These are phyloP conservation scores for Ennomos fuscantarius DNA, from an alignment of 2,888 invertebrate species.

Conservation along the genomic window DNA sequence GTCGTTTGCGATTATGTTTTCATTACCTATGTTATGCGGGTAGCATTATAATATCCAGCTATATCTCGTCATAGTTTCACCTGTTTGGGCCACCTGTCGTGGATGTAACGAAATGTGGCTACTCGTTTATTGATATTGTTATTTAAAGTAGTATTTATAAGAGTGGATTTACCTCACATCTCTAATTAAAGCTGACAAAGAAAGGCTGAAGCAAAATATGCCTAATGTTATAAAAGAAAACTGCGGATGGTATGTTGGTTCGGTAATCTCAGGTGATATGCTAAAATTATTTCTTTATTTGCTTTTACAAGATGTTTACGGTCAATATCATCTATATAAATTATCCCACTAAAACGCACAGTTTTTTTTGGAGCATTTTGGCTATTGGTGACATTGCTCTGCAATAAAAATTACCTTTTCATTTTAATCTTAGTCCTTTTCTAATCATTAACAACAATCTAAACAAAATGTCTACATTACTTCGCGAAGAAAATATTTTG, in stretches of 20 bases:
- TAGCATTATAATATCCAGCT: constrained; percentile 20
- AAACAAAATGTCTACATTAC: background rate
- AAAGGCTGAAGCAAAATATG: too few relatives aligned
- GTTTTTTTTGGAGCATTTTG: too few relatives aligned
- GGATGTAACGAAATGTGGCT: constrained; percentile 25
- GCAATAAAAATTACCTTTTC: too few relatives aligned
- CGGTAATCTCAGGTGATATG: too few relatives aligned
- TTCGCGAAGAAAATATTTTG: constrained; percentile 1
- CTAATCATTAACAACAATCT: background rate
- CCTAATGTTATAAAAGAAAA: too few relatives aligned
- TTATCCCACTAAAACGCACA: too few relatives aligned
- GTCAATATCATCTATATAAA: too few relatives aligned
- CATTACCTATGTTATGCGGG: constrained; percentile 35
- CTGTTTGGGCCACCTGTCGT: constrained; percentile 65
- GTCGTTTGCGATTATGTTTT: constrained; percentile 13
- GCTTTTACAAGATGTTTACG: too few relatives aligned
- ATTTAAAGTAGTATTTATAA: constrained; percentile 3
- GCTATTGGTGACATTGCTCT: too few relatives aligned
- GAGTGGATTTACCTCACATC: background rate
- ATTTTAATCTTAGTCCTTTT: background rate
- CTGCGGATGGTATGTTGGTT: too few relatives aligned
- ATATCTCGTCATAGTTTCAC: constrained; percentile 42
- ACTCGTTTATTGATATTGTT: constrained; percentile 4
- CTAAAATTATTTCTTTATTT: too few relatives aligned
- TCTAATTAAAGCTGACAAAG: too few relatives aligned